Base-by-base conservation (phyloP, 2,113 vertebrate genomes). In the Plestiodon gilberti region DNA sequence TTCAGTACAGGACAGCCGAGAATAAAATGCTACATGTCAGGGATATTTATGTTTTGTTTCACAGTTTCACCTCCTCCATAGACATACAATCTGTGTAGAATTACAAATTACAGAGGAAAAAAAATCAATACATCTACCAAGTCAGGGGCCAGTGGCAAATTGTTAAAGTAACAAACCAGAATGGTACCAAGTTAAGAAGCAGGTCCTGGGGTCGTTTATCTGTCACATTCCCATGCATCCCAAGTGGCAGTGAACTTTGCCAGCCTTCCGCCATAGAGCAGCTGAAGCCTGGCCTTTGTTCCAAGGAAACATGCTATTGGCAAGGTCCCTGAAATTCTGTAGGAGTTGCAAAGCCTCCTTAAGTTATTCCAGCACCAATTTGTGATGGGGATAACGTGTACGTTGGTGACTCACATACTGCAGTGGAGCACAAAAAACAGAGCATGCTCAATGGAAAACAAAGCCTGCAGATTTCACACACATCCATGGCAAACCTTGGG, bases 221-320 rank as follows among this genome's bases (percentile, higher is more conserved):
- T 52, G 43, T 74, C 15, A 86, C 40, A 52, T 76, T 93, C 83
- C 73, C 20, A 35, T 10, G 71, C 3, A 62, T 78, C 81, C 67
- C 71, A 83, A 87, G 0, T 43, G 69, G 81, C 85, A 88, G n/a
- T 70, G 70, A 7, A 57, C 22, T 3, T 3, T 25, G 18, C 28
- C 57, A 48, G 28, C 73, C 61, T 64, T 74, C 74, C 52, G 23
- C 69, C 78, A 9, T n/a, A 48, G 43, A 48, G 1, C 82, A 89
- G 55, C 55, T 20, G 2, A 88, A 85, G n/a, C 1, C 81, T 88
- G 79, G 59, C 25, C 59, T 23, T 86, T 40, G 86, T 85, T 93
- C 88, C 82, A 74, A 33, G 0, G 6, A n/a, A 85, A 67, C 79
- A 87, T 18, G 7, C 67, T 74, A 69, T 5, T 88, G 88, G 69